phyloP scores from a whole-genome alignment of 2,797 vertebrate species.

The Petrocephalus schoutedeni region DNA sequence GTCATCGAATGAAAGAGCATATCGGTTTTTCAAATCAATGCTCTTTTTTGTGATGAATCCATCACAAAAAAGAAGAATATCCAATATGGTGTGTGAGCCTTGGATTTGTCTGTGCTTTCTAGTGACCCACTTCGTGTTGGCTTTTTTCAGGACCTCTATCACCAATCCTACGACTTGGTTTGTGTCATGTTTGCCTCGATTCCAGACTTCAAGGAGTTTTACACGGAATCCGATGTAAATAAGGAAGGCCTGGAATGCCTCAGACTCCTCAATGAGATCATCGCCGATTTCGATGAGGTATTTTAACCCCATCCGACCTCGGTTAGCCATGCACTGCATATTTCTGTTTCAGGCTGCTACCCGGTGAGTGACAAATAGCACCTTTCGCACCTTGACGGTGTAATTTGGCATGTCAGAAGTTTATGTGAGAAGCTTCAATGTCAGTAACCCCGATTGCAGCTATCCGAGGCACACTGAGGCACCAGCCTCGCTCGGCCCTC shows the following conservation, averaged over 20 bases:
- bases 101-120: slow-evolving; percentile 59
- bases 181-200: slow-evolving; percentile 98
- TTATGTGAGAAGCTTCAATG: not conserved
- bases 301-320: slow-evolving; percentile 21
- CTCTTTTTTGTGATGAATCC: not conserved
- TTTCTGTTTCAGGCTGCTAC: not conserved
- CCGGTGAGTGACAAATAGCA: not conserved
- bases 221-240: slow-evolving; percentile 94
- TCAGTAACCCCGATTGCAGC: not conserved
- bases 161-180: slow-evolving; percentile 92
- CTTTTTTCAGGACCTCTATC: slow-evolving; percentile 82
- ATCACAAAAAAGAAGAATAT: not conserved
- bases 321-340: not conserved
- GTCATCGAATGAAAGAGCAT: not conserved
- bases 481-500: not conserved
- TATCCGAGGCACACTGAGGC: not conserved
- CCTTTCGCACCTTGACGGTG: not conserved
- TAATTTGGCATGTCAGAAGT: not conserved
- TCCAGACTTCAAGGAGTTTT: slow-evolving; percentile 97
- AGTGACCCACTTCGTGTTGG: not conserved
- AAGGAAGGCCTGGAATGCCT: slow-evolving; percentile 96
- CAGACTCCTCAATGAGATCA: slow-evolving; percentile 92
- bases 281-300: slow-evolving; percentile 96
- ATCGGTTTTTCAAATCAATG: not conserved
- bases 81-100: not conserved